phyloP scores from a whole-genome alignment of 64 coral and sea anemone genomes.

The Pachyseris speciosa region DNA sequence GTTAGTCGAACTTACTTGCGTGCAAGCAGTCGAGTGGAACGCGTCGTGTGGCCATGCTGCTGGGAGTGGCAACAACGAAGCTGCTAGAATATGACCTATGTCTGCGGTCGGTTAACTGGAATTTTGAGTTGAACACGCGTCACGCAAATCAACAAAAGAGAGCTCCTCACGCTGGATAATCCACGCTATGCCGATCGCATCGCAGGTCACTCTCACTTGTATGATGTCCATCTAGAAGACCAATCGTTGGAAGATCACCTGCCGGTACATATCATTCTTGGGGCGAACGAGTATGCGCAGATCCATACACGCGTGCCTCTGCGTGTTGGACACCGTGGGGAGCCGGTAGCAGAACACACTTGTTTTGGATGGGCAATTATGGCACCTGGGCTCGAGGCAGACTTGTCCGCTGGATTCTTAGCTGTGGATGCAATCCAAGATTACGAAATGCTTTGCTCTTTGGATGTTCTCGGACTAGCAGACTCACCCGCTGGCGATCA shows the following conservation, averaged over 20 bases:
- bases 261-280: constrained; percentile 70
- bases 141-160: constrained; percentile 40
- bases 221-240: constrained; percentile 58
- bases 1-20: constrained; percentile 19
- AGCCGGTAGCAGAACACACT: constrained; percentile 39
- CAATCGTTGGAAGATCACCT: constrained; percentile 24
- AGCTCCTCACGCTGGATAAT: constrained; percentile 72
- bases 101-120: constrained; percentile 10
- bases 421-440: not conserved
- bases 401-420: not conserved
- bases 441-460: constrained; percentile 19
- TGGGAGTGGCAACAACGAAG: constrained; percentile 48
- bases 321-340: constrained; percentile 7
- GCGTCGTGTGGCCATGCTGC: constrained; percentile 61
- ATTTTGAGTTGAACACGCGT: constrained; percentile 56
- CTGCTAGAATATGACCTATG: constrained; percentile 53
- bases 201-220: constrained; percentile 29
- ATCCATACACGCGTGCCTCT: not conserved
- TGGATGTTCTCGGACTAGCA: constrained; percentile 15
- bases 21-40: not conserved
- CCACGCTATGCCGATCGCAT: constrained; percentile 56
- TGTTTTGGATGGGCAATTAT: constrained; percentile 49
- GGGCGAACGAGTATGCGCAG: constrained; percentile 45
- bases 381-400: not conserved
- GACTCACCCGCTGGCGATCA: constrained; percentile 24